Evolutionary conservation across 2,113 vertebrate genomes (phyloP).

Genomic region (Pantherophis guttatus): DNA sequence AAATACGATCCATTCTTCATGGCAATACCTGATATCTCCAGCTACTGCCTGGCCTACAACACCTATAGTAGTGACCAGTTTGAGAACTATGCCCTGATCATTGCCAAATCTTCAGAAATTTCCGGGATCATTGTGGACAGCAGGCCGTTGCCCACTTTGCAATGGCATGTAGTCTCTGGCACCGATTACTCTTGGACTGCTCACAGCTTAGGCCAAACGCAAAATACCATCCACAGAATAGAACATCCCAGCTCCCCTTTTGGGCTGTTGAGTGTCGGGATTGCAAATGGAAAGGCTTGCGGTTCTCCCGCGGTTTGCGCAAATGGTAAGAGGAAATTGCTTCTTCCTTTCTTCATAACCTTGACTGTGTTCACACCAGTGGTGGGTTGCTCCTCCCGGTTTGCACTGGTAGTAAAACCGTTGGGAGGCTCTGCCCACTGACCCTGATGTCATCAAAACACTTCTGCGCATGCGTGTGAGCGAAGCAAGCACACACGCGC

Average conservation of each 20-base stretch:
- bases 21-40: slow-evolving; percentile 58
- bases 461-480: no score
- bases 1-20: slow-evolving; percentile 69
- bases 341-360: slow-evolving; percentile 23
- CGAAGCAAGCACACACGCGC: no score
- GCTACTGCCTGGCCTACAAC: slow-evolving; percentile 69
- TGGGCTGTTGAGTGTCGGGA: slow-evolving; percentile 69
- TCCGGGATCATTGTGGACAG: slow-evolving; percentile 49
- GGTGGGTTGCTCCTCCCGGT: no score
- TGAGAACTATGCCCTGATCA: slow-evolving; percentile 65
- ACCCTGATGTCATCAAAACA: no score
- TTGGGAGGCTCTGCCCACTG: no score
- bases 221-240: slow-evolving; percentile 28
- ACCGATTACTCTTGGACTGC: slow-evolving; percentile 72
- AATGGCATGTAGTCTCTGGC: slow-evolving; percentile 58
- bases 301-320: slow-evolving; percentile 66
- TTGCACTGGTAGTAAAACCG: no score
- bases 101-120: slow-evolving; percentile 51
- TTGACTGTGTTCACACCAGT: background rate
- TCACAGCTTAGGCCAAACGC: background rate
- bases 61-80: slow-evolving; percentile 49
- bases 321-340: slow-evolving; percentile 24
- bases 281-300: slow-evolving; percentile 60
- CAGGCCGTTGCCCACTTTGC: background rate
- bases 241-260: slow-evolving; percentile 56